Evolutionary conservation across 2,113 vertebrate species (phyloP).

Genomic region (Gasterosteus aculeatus): DNA sequence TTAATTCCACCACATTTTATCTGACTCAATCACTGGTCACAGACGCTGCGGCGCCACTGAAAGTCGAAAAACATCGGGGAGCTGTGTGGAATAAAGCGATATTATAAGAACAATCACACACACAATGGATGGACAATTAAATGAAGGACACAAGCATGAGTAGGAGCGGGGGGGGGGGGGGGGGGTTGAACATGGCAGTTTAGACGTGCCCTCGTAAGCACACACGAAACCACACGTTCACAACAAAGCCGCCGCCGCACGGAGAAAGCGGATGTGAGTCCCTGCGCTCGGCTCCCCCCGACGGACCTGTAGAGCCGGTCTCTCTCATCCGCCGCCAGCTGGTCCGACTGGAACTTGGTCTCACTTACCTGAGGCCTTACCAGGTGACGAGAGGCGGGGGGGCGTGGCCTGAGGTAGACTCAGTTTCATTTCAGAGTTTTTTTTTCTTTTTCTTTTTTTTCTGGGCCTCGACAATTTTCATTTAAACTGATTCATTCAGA

Average conservation of each 20-base stretch:
- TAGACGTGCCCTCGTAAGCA: neutral
- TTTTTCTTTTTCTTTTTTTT: conserved; percentile 1
- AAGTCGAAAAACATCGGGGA: neutral
- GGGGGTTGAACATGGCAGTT: conserved; percentile 39
- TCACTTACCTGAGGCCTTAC: conserved; percentile 48
- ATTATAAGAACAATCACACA: neutral
- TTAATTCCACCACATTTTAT: conserved; percentile 7
- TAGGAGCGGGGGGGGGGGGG: conserved; percentile 1
- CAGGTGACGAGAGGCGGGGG: conserved; percentile 57
- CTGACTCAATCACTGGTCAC: conserved; percentile 30
- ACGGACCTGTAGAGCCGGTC: conserved; percentile 67
- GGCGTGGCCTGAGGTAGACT: conserved; percentile 23
- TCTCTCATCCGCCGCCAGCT: conserved; percentile 60
- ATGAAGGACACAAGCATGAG: conserved; percentile 16
- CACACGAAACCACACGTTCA: neutral
- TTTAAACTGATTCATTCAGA: conserved; percentile 43
- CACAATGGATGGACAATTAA: conserved; percentile 3
- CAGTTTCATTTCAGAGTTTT: conserved; percentile 5
- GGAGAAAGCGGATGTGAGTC: conserved; percentile 38
- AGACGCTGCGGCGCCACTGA: conserved; percentile 32
- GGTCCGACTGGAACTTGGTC: conserved; percentile 58
- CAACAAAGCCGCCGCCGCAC: conserved; percentile 25
- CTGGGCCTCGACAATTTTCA: conserved; percentile 29
- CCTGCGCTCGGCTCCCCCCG: conserved; percentile 34
- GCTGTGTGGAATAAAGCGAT: conserved; percentile 9